Evolutionary conservation across 2,113 vertebrate genomes (phyloP).

Genomic region (pig (Sus scrofa)): DNA sequence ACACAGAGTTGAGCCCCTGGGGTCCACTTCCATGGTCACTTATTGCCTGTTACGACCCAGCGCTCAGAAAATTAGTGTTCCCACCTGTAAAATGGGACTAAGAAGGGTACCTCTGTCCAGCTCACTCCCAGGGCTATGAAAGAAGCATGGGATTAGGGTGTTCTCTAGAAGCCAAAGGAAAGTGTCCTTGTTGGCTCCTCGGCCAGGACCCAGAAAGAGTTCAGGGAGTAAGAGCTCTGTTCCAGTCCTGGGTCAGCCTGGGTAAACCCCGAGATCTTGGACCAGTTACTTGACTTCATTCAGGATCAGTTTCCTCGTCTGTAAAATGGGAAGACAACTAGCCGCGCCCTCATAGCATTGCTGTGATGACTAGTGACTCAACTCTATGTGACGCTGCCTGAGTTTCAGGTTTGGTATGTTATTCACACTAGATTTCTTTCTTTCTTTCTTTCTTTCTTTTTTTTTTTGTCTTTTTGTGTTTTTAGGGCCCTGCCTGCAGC

Average conservation of each 20-base stretch:
- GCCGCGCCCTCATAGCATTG: neutral
- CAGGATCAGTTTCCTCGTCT: neutral
- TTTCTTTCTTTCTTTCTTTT: too few relatives aligned
- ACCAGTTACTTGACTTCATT: neutral
- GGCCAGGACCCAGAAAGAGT: neutral
- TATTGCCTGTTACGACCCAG: neutral
- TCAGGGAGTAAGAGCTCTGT: neutral
- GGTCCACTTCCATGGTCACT: neutral
- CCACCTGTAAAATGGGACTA: neutral
- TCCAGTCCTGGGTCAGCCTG: neutral
- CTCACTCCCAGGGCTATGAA: neutral
- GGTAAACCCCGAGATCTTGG: neutral
- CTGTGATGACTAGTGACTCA: neutral
- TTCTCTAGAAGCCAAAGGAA: neutral
- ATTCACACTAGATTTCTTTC: neutral
- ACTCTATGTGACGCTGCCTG: neutral
- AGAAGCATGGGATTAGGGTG: rapidly evolving
- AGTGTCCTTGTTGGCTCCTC: neutral
- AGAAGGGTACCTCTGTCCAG: neutral
- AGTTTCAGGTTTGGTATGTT: neutral
- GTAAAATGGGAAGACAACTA: neutral
- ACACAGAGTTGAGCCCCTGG: neutral
- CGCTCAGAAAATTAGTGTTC: neutral
- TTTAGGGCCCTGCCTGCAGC: too few relatives aligned
- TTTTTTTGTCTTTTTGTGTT: too few relatives aligned